Evolutionary conservation across 2,888 invertebrate genomes (phyloP).

Genomic region (Catotricha subobsoleta): DNA sequence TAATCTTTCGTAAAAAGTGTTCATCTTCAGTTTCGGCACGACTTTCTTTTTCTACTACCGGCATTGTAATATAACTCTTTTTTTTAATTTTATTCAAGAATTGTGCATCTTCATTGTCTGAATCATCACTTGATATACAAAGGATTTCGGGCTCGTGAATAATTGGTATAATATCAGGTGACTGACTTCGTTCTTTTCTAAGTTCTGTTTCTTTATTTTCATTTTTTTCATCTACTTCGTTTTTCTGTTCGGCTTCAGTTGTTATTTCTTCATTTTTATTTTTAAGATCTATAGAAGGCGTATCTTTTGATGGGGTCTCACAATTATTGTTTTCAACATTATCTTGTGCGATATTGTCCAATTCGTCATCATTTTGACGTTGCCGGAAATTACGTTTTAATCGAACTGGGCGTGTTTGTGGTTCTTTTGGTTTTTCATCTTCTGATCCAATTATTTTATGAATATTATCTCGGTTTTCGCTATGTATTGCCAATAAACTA

Average conservation of each 20-base stretch:
- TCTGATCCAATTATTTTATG: background rate
- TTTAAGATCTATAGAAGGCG: background rate
- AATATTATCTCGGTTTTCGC: background rate
- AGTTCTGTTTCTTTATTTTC: conserved; percentile 7
- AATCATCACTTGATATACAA: conserved; percentile 33
- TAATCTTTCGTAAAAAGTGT: conserved; percentile 21
- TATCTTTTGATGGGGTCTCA: background rate
- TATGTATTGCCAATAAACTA: background rate
- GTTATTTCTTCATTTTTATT: background rate
- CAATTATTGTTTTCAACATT: background rate
- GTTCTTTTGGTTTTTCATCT: background rate
- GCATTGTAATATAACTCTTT: conserved; percentile 7
- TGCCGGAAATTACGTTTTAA: conserved; percentile 24
- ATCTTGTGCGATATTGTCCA: conserved; percentile 4
- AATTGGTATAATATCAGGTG: conserved; percentile 28
- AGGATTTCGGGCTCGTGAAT: conserved; percentile 32
- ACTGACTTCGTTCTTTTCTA: conserved; percentile 18
- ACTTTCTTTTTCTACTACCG: background rate
- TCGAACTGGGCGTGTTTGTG: conserved; percentile 18
- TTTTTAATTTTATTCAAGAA: conserved; percentile 15
- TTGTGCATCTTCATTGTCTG: conserved; percentile 12
- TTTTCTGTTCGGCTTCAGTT: conserved; percentile 1
- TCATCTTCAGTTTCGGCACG: conserved; percentile 5
- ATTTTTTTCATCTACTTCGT: conserved; percentile 8
- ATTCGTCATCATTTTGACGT: conserved; percentile 7